Base-by-base conservation (phyloP, 2,888 invertebrate species). In the Hofmannophila pseudospretella region DNA sequence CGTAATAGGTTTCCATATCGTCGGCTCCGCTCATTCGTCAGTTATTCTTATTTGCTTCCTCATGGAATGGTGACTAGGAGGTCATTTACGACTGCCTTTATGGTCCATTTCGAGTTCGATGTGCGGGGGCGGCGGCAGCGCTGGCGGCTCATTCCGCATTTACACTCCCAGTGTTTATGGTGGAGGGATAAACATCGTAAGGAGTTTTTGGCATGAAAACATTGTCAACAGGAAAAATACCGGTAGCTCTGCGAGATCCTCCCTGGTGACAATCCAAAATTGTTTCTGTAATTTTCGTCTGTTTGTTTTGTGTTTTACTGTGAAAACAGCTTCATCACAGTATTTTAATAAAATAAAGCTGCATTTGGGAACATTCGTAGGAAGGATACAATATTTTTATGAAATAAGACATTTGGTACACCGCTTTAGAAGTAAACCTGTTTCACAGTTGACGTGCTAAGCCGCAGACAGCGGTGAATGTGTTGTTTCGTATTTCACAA, bases 81-180 rank as follows among this genome's bases (percentile, higher is more conserved):
- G 60, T 63, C 65, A 61, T 77, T 76, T 71, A 70, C 53, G 67
- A 61, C 59, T 51, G 43, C 47, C 66, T 73, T 75, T 75, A 73
- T 66, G 57, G 60, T 50, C 57, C 58, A 60, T 68, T 68, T 51
- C 49, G 51, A 44, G 51, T 62, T 63, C 49, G 51, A 55, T 56
- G 33, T 54, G 50, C 51, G 57, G 44, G 38, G 39, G 43, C 44
- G 20, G 23, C 47, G 52, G 54, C n/a, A n/a, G 44, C 30, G 16
- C 12, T 13, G 13, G 12, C 26, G 13, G 8, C 25, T 23, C 27
- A 16, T 19, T 32, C 30, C 38, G 8, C 34, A 36, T 13, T 39
- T 11, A 34, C 36, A 34, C 26, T 9, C 11, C n/a, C 33, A 9
- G 22, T 37, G 31, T 34, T 37, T 36, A 27, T 34, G 11, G 9